phyloP scores from a whole-genome alignment of 2,888 invertebrate species.

The Orthosia gracilis region DNA sequence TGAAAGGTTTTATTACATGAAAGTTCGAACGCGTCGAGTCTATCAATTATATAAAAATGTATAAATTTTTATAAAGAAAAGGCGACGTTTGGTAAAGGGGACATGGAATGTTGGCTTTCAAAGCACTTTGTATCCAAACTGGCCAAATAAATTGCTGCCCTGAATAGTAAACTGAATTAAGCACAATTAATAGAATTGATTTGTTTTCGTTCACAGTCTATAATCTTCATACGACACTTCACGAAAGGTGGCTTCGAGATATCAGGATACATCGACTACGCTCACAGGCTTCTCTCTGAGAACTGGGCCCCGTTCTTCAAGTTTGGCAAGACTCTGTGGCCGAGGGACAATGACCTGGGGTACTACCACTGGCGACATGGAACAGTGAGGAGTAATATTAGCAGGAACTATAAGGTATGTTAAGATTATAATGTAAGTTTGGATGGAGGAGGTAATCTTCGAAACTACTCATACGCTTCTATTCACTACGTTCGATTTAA shows the following conservation, averaged over 20 bases:
- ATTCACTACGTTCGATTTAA: no score
- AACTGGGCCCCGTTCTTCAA: constrained; percentile 95
- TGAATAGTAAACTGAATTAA: no score
- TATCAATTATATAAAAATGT: no score
- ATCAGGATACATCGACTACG: constrained; percentile 96
- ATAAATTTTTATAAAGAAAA: no score
- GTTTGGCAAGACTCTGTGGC: constrained; percentile 92
- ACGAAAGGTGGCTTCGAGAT: constrained; percentile 94
- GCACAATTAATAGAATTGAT: background rate
- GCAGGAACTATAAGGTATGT: constrained; percentile 94
- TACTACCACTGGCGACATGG: constrained; percentile 95
- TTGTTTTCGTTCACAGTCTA: constrained; percentile 90
- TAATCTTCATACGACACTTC: constrained; percentile 94
- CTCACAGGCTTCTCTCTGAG: constrained; percentile 93
- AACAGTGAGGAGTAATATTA: constrained; percentile 93
- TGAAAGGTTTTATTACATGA: no score
- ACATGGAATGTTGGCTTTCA: background rate
- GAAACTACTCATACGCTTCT: no score
- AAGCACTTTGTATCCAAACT: background rate
- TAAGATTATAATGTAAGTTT: no score
- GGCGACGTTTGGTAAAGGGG: background rate
- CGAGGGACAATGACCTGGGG: constrained; percentile 93
- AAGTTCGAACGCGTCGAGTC: no score
- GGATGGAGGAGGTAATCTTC: no score
- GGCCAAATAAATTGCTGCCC: no score